Evolutionary conservation across 1,140 invertebrate genomes (phyloP).

Genomic region (Drosophila saltans): DNA sequence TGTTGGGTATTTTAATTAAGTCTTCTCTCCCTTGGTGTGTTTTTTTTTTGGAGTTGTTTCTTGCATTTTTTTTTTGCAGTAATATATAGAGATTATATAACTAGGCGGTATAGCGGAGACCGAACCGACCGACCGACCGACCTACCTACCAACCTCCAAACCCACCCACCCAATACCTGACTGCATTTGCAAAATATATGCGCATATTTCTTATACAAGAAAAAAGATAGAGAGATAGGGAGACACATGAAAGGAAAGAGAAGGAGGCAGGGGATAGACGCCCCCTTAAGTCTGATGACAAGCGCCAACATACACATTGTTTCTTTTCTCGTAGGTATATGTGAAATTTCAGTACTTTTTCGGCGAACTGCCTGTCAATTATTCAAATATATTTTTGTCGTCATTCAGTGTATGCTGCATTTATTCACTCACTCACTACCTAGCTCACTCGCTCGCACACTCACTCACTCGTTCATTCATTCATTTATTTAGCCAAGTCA

Average conservation of each 20-base stretch:
- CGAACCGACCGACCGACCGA: neutral
- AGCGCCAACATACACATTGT: constrained; percentile 38
- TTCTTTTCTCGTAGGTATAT: constrained; percentile 28
- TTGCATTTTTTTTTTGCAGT: neutral
- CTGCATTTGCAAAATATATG: constrained; percentile 44
- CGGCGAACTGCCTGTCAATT: constrained; percentile 53
- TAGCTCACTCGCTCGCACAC: constrained; percentile 20
- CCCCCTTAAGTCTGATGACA: constrained; percentile 25
- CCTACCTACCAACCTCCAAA: constrained; percentile 1
- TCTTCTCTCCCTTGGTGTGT: constrained; percentile 1
- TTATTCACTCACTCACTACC: neutral
- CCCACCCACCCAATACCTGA: constrained; percentile 27
- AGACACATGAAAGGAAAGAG: neutral
- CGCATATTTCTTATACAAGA: constrained; percentile 25
- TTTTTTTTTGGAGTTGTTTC: neutral
- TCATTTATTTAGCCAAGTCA: constrained; percentile 18
- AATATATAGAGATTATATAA: constrained; percentile 39
- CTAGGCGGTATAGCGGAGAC: neutral
- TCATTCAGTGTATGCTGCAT: constrained; percentile 10
- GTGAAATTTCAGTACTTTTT: constrained; percentile 50
- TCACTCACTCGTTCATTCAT: constrained; percentile 30
- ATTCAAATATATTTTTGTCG: constrained; percentile 57
- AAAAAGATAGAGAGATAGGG: neutral
- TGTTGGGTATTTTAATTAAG: constrained; percentile 60
- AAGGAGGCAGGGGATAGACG: constrained; percentile 26